phyloP scores from a whole-genome alignment of 2,797 vertebrate genomes.

The Mareca penelope region DNA sequence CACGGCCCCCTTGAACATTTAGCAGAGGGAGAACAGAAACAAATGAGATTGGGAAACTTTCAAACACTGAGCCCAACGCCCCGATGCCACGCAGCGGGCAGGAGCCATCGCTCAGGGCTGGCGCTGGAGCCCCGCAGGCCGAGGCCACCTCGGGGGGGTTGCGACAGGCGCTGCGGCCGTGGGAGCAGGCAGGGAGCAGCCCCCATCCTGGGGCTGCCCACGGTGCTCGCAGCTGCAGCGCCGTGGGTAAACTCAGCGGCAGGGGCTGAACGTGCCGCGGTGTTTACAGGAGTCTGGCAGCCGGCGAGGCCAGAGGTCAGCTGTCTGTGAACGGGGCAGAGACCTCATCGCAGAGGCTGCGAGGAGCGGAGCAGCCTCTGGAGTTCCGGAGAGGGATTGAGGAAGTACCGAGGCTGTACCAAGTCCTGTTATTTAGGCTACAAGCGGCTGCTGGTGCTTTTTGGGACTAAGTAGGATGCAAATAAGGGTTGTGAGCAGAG shows the following conservation, averaged over 20 bases:
- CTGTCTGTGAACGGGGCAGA: background rate
- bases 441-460: fast-evolving
- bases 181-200: background rate
- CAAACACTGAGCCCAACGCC: fast-evolving
- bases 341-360: fast-evolving
- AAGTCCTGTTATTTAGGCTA: background rate
- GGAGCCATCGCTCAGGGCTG: background rate
- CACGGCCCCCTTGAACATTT: background rate
- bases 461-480: fast-evolving
- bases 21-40: background rate
- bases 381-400: fast-evolving
- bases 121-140: no score
- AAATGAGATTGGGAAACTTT: background rate
- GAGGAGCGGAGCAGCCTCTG: background rate
- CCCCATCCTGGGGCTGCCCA: background rate
- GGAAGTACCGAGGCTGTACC: fast-evolving
- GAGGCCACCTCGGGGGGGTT: background rate
- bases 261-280: background rate
- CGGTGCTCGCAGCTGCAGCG: fast-evolving
- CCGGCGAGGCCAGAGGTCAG: background rate
- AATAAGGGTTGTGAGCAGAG: background rate
- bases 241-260: background rate
- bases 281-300: background rate
- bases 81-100: fast-evolving
- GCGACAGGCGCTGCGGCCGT: background rate